These are phyloP conservation scores for Lophotis ruficrista DNA, from an alignment of 2,113 vertebrate genomes.

Conservation along the genomic window DNA sequence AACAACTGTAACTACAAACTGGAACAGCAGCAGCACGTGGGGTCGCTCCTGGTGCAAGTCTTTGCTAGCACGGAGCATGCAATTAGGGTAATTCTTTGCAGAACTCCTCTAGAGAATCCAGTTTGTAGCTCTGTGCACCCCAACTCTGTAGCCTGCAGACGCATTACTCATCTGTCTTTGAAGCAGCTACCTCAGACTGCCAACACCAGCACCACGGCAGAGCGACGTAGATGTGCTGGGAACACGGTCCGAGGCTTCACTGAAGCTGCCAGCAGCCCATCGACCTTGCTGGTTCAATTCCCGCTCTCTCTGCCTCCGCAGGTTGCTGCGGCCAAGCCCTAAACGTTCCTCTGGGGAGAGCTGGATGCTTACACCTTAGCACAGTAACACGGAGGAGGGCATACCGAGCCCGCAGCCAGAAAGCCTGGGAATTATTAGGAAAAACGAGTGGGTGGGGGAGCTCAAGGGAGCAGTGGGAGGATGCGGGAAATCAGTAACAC, in stretches of 20 bases:
- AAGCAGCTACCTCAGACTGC: background rate
- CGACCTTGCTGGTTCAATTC: background rate
- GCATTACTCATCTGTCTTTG: background rate
- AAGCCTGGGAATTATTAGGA: constrained; percentile 41
- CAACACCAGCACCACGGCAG: background rate
- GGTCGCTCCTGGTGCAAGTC: background rate
- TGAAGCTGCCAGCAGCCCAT: background rate
- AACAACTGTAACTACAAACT: background rate
- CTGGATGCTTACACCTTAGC: background rate
- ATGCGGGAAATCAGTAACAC: constrained; percentile 41
- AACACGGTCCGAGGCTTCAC: accelerated
- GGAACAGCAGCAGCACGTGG: background rate
- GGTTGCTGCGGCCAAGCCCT: background rate
- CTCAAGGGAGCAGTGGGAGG: constrained; percentile 58
- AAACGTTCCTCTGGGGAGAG: background rate
- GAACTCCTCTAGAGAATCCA: background rate
- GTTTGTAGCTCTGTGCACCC: background rate
- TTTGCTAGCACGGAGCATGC: accelerated
- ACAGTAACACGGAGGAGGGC: background rate
- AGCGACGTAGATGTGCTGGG: background rate
- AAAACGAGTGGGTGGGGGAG: constrained; percentile 35
- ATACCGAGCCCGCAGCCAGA: background rate
- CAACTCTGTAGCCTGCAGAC: background rate
- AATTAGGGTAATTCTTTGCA: background rate
- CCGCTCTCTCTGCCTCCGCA: background rate